These are phyloP conservation scores for Trachelipus rathkii DNA, from an alignment of 1,140 invertebrate genomes.

Conservation along the genomic window DNA sequence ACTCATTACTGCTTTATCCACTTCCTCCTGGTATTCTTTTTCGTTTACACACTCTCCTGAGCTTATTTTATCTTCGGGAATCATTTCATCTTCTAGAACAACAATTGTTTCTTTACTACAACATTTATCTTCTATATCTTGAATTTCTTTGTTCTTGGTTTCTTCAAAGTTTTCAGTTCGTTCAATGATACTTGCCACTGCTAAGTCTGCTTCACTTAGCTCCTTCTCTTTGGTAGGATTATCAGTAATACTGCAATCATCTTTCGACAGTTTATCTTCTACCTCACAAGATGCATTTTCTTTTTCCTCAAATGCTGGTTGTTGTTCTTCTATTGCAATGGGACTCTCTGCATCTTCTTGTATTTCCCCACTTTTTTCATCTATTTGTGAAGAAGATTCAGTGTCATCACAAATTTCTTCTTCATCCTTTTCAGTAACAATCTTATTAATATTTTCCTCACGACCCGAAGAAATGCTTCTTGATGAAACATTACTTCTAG, in stretches of 20 bases:
- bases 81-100: constrained; percentile 25
- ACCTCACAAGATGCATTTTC: too few species aligned
- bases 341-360: too few species aligned
- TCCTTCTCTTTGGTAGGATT: constrained; percentile 28
- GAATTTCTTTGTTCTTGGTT: not conserved
- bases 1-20: constrained; percentile 42
- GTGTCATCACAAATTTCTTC: too few species aligned
- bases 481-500: too few species aligned
- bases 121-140: not conserved
- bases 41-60: constrained; percentile 29
- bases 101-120: constrained; percentile 6
- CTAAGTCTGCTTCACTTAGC: constrained; percentile 43
- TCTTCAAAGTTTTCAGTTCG: not conserved
- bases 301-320: too few species aligned
- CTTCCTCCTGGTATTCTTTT: constrained; percentile 38
- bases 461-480: too few species aligned
- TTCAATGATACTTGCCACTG: constrained; percentile 44
- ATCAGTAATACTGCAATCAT: too few species aligned
- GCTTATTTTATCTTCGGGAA: constrained; percentile 10
- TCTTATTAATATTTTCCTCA: too few species aligned
- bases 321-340: too few species aligned
- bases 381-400: not conserved
- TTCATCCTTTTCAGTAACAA: too few species aligned
- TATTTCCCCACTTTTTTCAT: not conserved
- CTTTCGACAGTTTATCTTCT: too few species aligned